Base-by-base conservation (phyloP, 2,113 vertebrate genomes). In the Excalfactoria chinensis region DNA sequence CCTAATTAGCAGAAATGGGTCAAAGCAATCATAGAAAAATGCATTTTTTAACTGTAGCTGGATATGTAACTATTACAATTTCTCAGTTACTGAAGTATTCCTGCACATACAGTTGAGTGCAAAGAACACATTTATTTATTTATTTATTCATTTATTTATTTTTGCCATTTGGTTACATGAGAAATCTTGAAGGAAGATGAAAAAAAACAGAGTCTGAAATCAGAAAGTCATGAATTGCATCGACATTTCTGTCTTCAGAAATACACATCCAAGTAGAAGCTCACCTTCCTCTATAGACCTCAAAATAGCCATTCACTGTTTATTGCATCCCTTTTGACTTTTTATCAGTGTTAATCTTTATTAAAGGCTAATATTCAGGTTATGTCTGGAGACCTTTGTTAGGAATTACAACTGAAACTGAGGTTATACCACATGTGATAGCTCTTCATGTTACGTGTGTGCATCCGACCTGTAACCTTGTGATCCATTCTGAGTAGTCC, bases 371-470 rank as follows among this genome's bases (percentile, higher is more conserved):
- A 35, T 13, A 49, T 43, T 72, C 11, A 53, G 20, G 44, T 9
- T 58, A n/a, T 35, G 80, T 93, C 37, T 88, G 48, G 34, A 43
- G 30, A 22, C 2, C 83, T 92, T 82, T 79, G 2, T 19, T 62
- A 26, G 26, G 35, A 80, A 30, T 68, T 85, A 9, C 21, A 25
- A 5, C 9, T 89, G 48, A 60, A 72, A n/a, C 11, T 13, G 32
- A 83, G 23, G 10, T 11, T 69, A 13, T 41, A 32, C 18, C n/a
- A 5, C 19, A 43, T 26, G 35, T n/a, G 21, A 8, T 18, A 67
- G 13, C 7, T 49, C 11, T 59, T 51, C 7, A 5, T 1, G 3
- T n/a, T 34, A 0, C 13, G 5, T 10, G 18, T n/a, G 3, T 8
- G 5, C 4, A 34, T 83, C 4, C 0, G 5, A 63, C 7, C 11